phyloP scores from a whole-genome alignment of 2,797 vertebrate species.

The Acipenser ruthenus region DNA sequence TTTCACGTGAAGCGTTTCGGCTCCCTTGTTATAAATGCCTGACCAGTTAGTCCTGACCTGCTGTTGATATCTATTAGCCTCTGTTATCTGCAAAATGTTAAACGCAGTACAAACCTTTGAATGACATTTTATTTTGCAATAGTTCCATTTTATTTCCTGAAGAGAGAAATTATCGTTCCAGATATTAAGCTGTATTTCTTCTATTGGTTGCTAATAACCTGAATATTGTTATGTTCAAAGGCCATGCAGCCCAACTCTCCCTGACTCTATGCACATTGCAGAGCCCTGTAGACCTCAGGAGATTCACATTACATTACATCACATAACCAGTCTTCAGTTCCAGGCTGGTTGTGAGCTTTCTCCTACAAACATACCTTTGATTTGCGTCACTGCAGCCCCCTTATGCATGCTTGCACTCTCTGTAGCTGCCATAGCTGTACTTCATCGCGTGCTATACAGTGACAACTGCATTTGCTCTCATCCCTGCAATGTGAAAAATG shows the following conservation, averaged over 20 bases:
- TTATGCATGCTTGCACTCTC: conserved; percentile 21
- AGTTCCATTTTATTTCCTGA: too few species aligned
- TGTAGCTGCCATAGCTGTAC: conserved; percentile 22
- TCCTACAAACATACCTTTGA: conserved; percentile 23
- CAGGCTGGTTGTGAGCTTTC: conserved; percentile 40
- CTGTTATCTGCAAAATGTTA: too few species aligned
- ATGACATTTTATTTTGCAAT: too few species aligned
- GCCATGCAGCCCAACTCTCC: not conserved
- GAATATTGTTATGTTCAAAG: not conserved
- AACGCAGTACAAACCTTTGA: too few species aligned
- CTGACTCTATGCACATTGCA: not conserved
- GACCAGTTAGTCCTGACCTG: too few species aligned
- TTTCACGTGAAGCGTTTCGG: too few species aligned
- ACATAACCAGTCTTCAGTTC: conserved; percentile 20
- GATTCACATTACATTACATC: conserved; percentile 8
- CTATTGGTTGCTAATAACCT: not conserved
- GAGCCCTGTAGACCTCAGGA: not conserved
- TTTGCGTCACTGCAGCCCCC: conserved; percentile 27
- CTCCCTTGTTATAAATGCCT: too few species aligned
- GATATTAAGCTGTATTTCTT: too few species aligned
- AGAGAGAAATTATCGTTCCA: too few species aligned
- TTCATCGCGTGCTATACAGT: not conserved
- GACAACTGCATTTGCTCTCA: not conserved
- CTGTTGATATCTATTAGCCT: too few species aligned
- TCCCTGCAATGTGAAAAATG: not conserved